Percentiles rank a stretch among this genome's conserved stretches.
phyloP scores from a whole-genome alignment of 2,797 vertebrate species.

The Phrynocephalus guinanensis region DNA sequence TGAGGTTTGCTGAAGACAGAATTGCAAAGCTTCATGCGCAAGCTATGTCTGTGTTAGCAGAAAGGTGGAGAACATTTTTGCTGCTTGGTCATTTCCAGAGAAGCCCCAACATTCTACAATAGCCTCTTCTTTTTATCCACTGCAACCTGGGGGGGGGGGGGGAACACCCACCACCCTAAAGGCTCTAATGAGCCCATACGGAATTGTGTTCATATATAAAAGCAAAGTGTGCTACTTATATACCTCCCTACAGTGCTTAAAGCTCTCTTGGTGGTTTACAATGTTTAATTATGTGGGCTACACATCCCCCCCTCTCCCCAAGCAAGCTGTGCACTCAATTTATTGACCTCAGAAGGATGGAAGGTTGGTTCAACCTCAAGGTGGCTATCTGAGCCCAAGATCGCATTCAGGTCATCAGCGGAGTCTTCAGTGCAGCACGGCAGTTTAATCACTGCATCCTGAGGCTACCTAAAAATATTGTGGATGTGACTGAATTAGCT shows the following conservation, averaged over 20 bases:
- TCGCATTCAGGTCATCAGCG: too few species aligned
- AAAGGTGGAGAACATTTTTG: constrained; percentile 5
- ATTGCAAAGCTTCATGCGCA: constrained; percentile 2
- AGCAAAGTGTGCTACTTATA: background rate
- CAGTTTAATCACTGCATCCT: too few species aligned
- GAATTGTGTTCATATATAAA: background rate
- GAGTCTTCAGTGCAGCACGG: too few species aligned
- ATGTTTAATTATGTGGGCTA: too few species aligned
- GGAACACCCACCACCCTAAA: background rate
- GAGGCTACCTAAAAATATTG: background rate
- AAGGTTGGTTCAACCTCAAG: too few species aligned
- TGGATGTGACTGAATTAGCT: background rate
- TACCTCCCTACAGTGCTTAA: too few species aligned
- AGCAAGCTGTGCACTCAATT: too few species aligned
- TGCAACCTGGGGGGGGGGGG: background rate
- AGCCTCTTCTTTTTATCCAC: background rate
- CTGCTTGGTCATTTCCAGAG: background rate
- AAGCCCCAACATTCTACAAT: too few species aligned
- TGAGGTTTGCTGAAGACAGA: constrained; percentile 12
- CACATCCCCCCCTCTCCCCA: too few species aligned
- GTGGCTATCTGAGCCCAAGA: too few species aligned
- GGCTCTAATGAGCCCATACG: background rate
- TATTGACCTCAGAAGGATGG: too few species aligned
- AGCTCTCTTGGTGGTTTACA: too few species aligned
- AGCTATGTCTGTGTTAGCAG: background rate